Evolutionary conservation across 2,113 vertebrate genomes (phyloP).

Genomic region (Empidonax alnorum): DNA sequence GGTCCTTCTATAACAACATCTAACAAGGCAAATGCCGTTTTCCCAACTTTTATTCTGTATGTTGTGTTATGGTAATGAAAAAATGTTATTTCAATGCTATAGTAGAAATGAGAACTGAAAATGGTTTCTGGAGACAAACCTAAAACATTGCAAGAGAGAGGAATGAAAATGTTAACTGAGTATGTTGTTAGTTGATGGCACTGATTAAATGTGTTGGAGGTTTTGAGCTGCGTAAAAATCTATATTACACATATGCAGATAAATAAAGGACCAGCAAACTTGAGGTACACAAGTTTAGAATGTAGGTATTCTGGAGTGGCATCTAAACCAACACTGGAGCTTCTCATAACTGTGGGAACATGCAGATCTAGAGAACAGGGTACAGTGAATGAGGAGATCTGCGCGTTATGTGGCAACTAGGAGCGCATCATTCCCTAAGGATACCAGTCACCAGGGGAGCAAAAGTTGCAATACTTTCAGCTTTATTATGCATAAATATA

Average conservation of each 20-base stretch:
- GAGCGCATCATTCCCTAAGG: not conserved
- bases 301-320: not conserved
- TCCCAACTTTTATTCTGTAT: not conserved
- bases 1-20: not conserved
- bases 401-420: not conserved
- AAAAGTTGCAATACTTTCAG: not conserved
- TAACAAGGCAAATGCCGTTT: not conserved
- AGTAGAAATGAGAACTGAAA: not conserved
- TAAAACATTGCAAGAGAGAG: not conserved
- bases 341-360: accelerated
- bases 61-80: not conserved
- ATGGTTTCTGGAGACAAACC: not conserved
- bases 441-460: not conserved
- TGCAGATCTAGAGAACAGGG: not conserved
- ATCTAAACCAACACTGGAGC: not conserved
- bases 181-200: not conserved
- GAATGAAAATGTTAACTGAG: not conserved
- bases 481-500: not conserved
- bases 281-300: not conserved
- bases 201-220: not conserved
- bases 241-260: not conserved
- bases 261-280: not conserved
- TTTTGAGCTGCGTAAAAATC: not conserved
- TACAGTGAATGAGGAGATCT: not conserved
- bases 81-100: not conserved